Conservation (phyloP, 2,113 vertebrate species). For the Hippocampus barbouri region DNA sequence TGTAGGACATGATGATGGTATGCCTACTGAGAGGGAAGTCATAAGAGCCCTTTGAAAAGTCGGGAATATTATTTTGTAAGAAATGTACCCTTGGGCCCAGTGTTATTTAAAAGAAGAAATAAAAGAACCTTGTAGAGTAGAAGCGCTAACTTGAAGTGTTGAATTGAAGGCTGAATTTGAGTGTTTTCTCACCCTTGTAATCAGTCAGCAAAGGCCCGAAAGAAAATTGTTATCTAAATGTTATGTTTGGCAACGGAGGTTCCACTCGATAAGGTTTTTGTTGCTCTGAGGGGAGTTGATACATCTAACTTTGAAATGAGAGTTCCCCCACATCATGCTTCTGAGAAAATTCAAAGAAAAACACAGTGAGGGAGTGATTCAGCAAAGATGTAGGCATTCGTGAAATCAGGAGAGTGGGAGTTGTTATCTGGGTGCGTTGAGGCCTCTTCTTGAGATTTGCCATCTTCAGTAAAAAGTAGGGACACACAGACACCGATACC, state of each 20-base stretch:
- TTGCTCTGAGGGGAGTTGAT: background rate
- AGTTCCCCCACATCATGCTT: background rate
- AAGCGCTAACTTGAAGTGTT: too few relatives aligned
- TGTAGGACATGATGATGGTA: slow-evolving; percentile 30
- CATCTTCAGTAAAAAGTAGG: background rate
- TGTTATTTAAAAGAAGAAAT: too few relatives aligned
- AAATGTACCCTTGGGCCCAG: too few relatives aligned
- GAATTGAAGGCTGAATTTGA: too few relatives aligned
- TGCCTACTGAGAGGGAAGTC: slow-evolving; percentile 24
- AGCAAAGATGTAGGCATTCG: background rate
- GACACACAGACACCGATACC: background rate
- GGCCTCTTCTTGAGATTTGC: background rate
- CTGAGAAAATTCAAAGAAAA: background rate
- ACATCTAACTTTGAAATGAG: background rate
- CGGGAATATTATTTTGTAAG: slow-evolving; percentile 1
- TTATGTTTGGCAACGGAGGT: background rate
- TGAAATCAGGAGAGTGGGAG: background rate
- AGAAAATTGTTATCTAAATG: background rate
- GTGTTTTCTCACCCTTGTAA: too few relatives aligned
- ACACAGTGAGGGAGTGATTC: background rate
- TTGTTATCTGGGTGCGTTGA: background rate
- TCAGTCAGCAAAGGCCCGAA: background rate
- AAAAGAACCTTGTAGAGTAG: too few relatives aligned
- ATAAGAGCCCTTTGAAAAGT: slow-evolving; percentile 13
- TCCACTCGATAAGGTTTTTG: background rate